These are phyloP conservation scores for Epinotia ramella DNA, from an alignment of 2,888 invertebrate species.

Conservation along the genomic window DNA sequence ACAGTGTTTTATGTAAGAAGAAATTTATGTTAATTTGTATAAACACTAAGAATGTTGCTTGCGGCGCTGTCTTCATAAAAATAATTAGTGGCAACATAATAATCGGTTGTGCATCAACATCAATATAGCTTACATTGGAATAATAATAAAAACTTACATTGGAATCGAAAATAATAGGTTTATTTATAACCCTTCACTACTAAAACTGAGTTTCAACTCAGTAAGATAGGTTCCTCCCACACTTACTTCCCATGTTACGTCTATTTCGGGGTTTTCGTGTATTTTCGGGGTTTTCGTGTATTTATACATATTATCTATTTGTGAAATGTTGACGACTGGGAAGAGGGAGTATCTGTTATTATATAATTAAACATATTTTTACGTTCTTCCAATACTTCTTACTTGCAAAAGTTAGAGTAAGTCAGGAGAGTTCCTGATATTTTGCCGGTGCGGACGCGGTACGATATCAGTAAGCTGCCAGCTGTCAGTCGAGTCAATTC, in stretches of 20 bases:
- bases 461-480: no score
- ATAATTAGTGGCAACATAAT: conserved; percentile 26
- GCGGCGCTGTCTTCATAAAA: conserved; percentile 23
- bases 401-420: neutral
- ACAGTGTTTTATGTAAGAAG: neutral
- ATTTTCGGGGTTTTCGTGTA: no score
- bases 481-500: no score
- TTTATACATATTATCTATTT: neutral
- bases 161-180: conserved; percentile 14
- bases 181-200: conserved; percentile 1
- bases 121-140: conserved; percentile 6
- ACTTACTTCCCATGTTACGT: neutral
- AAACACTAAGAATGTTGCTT: conserved; percentile 26
- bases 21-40: conserved; percentile 27
- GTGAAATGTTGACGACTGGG: no score
- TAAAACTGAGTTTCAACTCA: neutral
- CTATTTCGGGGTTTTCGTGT: no score
- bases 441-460: no score
- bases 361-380: neutral
- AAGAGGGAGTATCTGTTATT: neutral
- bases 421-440: no score
- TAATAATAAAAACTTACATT: conserved; percentile 21
- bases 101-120: conserved; percentile 19
- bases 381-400: no score
- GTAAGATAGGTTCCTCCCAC: neutral